Evolutionary conservation across 53 echinoderm and acorn worm species (phyloP).

Genomic region (Henricia sp.): DNA sequence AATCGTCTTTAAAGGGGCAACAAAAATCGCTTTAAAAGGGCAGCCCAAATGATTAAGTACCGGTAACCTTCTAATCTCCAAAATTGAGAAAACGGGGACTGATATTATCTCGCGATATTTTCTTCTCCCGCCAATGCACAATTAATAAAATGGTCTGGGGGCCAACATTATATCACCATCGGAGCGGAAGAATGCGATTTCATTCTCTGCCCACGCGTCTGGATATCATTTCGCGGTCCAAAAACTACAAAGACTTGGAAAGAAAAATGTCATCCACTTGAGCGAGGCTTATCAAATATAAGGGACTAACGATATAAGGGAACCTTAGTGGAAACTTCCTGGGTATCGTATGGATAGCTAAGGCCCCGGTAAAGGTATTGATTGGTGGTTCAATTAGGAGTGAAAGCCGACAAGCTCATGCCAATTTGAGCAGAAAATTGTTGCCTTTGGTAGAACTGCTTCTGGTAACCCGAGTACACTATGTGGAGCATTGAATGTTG

Average conservation of each 20-base stretch:
- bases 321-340: not conserved
- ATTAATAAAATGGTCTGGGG: conserved; percentile 27
- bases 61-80: too few relatives aligned
- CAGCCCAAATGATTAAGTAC: too few relatives aligned
- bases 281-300: not conserved
- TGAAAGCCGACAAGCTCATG: conserved; percentile 37
- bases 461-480: not conserved
- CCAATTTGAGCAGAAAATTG: conserved; percentile 46
- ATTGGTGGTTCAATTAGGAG: conserved; percentile 56
- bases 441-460: not conserved
- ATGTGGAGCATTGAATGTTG: conserved; percentile 2
- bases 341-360: not conserved
- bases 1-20: too few relatives aligned
- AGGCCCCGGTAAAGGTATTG: conserved; percentile 6
- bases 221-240: conserved; percentile 44
- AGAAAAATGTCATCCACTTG: not conserved
- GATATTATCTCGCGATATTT: not conserved
- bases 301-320: not conserved
- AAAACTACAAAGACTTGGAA: not conserved
- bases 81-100: not conserved
- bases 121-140: not conserved
- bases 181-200: conserved; percentile 32
- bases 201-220: not conserved
- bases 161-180: conserved; percentile 4
- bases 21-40: too few relatives aligned